Evolutionary conservation across 2,797 vertebrate genomes (phyloP).

Genomic region (Melanotaenia maccullochi): DNA sequence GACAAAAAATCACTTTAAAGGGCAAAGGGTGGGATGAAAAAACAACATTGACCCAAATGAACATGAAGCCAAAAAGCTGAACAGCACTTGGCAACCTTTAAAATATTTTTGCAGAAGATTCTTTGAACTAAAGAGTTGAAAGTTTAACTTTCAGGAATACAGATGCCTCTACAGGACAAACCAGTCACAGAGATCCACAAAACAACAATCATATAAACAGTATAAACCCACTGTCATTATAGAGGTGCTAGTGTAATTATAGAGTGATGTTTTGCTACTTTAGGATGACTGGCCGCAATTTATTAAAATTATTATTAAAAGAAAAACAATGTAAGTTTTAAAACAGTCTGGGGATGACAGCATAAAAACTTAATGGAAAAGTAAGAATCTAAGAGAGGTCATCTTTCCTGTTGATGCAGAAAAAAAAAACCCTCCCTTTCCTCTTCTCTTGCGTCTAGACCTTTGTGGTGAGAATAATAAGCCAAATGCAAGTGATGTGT

Average conservation of each 20-base stretch:
- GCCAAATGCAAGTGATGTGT: conserved; percentile 57
- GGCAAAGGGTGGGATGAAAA: neutral
- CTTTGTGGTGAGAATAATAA: conserved; percentile 75
- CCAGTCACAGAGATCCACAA: too few relatives aligned
- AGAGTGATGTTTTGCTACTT: too few relatives aligned
- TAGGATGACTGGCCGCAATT: neutral
- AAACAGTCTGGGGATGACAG: neutral
- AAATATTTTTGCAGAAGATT: neutral
- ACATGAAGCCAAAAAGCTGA: neutral
- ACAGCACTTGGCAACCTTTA: neutral
- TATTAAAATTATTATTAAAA: too few relatives aligned
- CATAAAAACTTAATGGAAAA: conserved; percentile 20
- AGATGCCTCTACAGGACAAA: too few relatives aligned
- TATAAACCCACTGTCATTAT: too few relatives aligned
- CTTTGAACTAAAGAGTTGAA: neutral
- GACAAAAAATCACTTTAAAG: neutral
- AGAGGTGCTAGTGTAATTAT: too few relatives aligned
- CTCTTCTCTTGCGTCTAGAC: conserved; percentile 46
- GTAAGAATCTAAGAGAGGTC: conserved; percentile 18
- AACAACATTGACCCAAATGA: neutral
- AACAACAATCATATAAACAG: too few relatives aligned
- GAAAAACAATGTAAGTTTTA: neutral
- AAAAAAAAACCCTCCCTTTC: conserved; percentile 17
- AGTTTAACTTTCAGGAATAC: conserved; percentile 1
- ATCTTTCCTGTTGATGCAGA: conserved; percentile 21